phyloP scores from a whole-genome alignment of 2,888 invertebrate species.

The Nomada flava region DNA sequence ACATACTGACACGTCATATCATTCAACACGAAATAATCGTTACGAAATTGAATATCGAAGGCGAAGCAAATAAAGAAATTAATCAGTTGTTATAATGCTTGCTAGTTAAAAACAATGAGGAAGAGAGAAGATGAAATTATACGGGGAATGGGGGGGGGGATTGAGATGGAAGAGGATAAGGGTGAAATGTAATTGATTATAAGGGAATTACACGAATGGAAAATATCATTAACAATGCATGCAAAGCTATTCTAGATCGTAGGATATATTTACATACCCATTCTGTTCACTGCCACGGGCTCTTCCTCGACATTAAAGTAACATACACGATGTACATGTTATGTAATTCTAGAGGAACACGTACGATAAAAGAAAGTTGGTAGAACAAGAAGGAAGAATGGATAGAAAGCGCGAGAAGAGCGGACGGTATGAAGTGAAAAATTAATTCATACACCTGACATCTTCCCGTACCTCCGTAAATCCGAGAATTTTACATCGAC shows the following conservation, averaged over 20 bases:
- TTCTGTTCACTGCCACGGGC: slow-evolving; percentile 82
- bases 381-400: slow-evolving; percentile 25
- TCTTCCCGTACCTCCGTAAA: slow-evolving; percentile 37
- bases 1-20: slow-evolving; percentile 83
- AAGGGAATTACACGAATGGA: slow-evolving; percentile 66
- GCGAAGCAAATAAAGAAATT: slow-evolving; percentile 64
- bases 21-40: slow-evolving; percentile 76
- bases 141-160: neutral
- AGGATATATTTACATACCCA: slow-evolving; percentile 76
- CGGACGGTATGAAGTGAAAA: slow-evolving; percentile 22
- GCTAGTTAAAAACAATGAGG: slow-evolving; percentile 67
- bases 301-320: slow-evolving; percentile 72
- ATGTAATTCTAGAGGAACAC: slow-evolving; percentile 59
- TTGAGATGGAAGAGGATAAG: slow-evolving; percentile 1
- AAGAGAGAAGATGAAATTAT: slow-evolving; percentile 63
- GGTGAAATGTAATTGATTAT: slow-evolving; percentile 66
- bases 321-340: slow-evolving; percentile 67
- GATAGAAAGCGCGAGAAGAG: slow-evolving; percentile 18
- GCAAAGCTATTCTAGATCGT: slow-evolving; percentile 78
- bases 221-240: slow-evolving; percentile 80
- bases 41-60: slow-evolving; percentile 70
- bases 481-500: slow-evolving; percentile 49
- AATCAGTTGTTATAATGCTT: slow-evolving; percentile 46
- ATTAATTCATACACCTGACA: slow-evolving; percentile 42
- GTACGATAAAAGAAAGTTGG: slow-evolving; percentile 18